Evolutionary conservation across 2,888 invertebrate genomes (phyloP), one percentile per base, ranked within the genome.

Genomic region (Polydesmus complanatus): DNA sequence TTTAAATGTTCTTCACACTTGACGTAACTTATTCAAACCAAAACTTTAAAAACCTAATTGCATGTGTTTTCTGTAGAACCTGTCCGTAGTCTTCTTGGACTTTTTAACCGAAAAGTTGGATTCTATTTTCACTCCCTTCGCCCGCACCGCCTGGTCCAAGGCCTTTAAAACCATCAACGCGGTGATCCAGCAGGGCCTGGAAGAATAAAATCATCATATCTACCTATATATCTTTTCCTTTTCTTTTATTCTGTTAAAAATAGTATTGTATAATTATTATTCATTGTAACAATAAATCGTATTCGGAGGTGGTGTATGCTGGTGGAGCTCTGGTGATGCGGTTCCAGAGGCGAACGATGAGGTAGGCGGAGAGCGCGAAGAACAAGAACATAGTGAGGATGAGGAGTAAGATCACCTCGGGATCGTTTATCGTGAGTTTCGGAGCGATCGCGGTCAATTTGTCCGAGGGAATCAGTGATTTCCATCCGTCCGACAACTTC

Each of bases 141-240:
- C 72, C 1, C 70, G 70, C 14, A 71, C 71, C 23, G 77, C 77
- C 2, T 78, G 78, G 78, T 71, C 68, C 55, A 76, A 76, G 66
- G 72, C 74, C 3, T 64, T 78, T 60, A 71, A 73, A 27, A 71
- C 72, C 8, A 61, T 63, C 26, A 61, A 61, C 49, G 27, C 63
- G 18, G 26, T 63, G 5, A 51, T 61, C 22, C 51, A 14, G 37
- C 8, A 5, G 14, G 37, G 8, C 5, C 37, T 37, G 14, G 8
- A 37, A 14, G 37, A 37, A 37, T 5, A 5, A 8, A 37, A 37
- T n/a, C n/a, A n/a, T n/a, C n/a, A n/a, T n/a, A n/a, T n/a, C n/a
- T n/a, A n/a, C n/a, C n/a, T n/a, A n/a, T n/a, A n/a, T n/a, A n/a
- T n/a, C n/a, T n/a, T n/a, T n/a, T n/a, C n/a, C n/a, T n/a, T n/a